Evolutionary conservation across 2,797 vertebrate species (phyloP).

Genomic region (Scolopax rusticola): DNA sequence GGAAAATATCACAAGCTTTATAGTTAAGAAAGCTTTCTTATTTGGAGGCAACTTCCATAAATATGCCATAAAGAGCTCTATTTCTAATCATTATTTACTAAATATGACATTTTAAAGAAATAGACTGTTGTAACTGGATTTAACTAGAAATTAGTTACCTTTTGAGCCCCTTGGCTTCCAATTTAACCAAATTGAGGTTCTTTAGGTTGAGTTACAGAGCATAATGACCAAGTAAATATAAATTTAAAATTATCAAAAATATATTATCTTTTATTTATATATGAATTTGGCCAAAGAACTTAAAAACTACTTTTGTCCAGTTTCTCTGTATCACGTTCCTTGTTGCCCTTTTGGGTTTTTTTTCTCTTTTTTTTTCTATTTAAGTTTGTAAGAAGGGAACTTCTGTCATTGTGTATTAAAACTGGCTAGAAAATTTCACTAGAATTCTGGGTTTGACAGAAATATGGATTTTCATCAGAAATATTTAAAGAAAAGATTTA

Average conservation of each 20-base stretch:
- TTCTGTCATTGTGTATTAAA: background rate
- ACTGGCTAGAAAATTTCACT: background rate
- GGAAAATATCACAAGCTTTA: background rate
- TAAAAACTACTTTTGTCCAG: background rate
- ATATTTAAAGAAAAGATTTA: background rate
- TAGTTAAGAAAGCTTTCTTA: background rate
- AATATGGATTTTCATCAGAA: background rate
- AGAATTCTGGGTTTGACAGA: background rate
- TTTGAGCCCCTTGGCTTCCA: background rate
- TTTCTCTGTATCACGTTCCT: background rate
- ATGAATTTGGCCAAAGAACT: background rate
- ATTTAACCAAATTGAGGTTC: background rate
- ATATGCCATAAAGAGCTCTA: background rate
- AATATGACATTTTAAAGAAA: background rate
- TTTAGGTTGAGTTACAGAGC: background rate
- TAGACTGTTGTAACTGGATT: background rate
- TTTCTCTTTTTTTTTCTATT: background rate
- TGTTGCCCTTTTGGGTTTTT: fast-evolving
- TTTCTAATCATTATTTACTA: background rate
- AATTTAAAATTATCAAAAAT: background rate
- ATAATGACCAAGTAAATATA: background rate
- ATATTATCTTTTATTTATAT: background rate
- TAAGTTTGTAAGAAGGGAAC: background rate
- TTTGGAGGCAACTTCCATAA: background rate
- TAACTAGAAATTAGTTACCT: background rate